Base-by-base conservation (phyloP, 2,797 vertebrate species). In the Carduelis carduelis region DNA sequence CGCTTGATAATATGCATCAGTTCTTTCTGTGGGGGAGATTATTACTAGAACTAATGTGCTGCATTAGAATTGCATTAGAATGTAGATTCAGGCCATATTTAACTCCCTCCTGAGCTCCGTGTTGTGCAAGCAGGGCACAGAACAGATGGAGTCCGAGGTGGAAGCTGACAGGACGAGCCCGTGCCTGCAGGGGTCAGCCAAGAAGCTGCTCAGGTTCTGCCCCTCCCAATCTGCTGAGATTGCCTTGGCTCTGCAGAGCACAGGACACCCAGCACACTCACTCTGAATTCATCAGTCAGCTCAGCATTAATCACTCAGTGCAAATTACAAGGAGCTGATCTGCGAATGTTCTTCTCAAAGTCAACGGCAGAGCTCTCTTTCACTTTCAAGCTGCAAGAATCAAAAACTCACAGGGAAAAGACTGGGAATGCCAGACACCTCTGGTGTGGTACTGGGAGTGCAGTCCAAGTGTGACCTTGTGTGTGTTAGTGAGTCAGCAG, bases 11-110 rank as follows among this genome's bases (percentile, higher is more conserved):
- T 61, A 88, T 59, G 77, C 90, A 93, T 88, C 86, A 64, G 17
- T 90, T 79, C 80, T 81, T 94, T 92, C 89, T 55, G 77, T 32
- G 74, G 37, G 77, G 59, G 34, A 84, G 30, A 82, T 87, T 93
- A 87, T 84, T 87, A n/a, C 75, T 71, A 70, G 87, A 87, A 96
- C 90, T 94, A 84, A 87, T 84, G 66, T 2, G 6, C 26, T 65
- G 65, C 85, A 93, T 90, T 93, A 90, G 89, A 91, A 92, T 93
- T 95, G 50, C 72, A 94, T 96, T 93, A 89, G 39, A 66, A 93
- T 70, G 92, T 65, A 94, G 89, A 93, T 92, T 72, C 69, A 74
- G 81, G 71, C 70, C 63, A 66, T 89, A 92, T 92, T 94, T 94
- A 87, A 94, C 85, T 90, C 90, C 78, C 78, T 89, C 75, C 92